Conservation (phyloP, 2,113 vertebrate species). For the Archocentrus centrarchus region DNA sequence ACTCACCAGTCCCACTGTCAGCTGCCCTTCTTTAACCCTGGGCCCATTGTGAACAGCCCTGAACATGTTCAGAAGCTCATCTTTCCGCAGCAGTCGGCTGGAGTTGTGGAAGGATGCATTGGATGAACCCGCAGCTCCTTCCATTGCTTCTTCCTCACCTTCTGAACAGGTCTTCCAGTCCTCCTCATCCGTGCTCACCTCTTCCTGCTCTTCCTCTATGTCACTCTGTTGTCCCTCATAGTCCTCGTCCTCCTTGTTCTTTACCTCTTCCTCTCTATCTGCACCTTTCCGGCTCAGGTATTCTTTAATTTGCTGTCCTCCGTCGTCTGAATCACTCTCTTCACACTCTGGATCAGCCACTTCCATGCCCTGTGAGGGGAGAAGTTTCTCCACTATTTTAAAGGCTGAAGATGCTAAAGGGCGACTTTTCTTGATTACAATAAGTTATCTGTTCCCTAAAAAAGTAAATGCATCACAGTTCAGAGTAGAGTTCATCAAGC, state of each 20-base stretch:
- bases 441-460: accelerated
- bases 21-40: constrained; percentile 85
- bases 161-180: constrained; percentile 94
- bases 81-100: constrained; percentile 87
- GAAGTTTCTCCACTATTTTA: background rate
- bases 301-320: constrained; percentile 40
- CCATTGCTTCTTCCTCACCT: constrained; percentile 65
- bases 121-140: constrained; percentile 20
- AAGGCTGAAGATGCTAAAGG: background rate
- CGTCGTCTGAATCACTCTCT: constrained; percentile 71
- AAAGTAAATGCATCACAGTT: background rate
- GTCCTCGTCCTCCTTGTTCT: background rate
- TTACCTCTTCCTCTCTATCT: constrained; percentile 10
- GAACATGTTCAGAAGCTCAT: constrained; percentile 88
- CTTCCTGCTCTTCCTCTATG: constrained; percentile 59
- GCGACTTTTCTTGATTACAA: background rate
- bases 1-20: constrained; percentile 96
- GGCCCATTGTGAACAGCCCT: constrained; percentile 82
- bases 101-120: constrained; percentile 78
- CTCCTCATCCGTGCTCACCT: constrained; percentile 80
- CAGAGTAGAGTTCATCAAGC: background rate
- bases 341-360: constrained; percentile 52
- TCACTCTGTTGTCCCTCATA: constrained; percentile 6
- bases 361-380: constrained; percentile 76
- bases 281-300: background rate